Evolutionary conservation across 2,113 vertebrate genomes (phyloP).

Genomic region (Xenopus laevis): DNA sequence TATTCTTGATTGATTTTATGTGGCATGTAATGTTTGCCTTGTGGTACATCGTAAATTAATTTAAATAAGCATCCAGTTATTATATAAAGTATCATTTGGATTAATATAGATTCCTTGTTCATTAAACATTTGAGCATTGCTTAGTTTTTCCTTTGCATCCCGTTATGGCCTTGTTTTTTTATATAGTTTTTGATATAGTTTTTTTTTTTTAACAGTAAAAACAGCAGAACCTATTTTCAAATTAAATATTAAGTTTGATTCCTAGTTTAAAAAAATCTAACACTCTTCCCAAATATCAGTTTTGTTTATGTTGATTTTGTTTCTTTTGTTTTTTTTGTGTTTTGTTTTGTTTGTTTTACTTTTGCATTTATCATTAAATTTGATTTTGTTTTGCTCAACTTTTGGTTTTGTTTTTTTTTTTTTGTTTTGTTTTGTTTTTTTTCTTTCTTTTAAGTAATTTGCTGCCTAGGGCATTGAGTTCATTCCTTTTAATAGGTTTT

Average conservation of each 20-base stretch:
- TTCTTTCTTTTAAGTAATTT: slow-evolving; percentile 71
- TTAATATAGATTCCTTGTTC: slow-evolving; percentile 55
- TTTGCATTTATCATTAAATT: slow-evolving; percentile 97
- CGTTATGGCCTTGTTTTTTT: slow-evolving; percentile 63
- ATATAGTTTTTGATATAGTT: slow-evolving; percentile 58
- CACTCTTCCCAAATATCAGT: slow-evolving; percentile 70
- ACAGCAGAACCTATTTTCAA: slow-evolving; percentile 70
- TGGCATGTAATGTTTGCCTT: too few relatives aligned
- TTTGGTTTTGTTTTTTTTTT: slow-evolving; percentile 94
- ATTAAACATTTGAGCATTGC: slow-evolving; percentile 77
- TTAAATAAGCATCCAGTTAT: slow-evolving; percentile 46
- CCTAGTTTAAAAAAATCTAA: slow-evolving; percentile 67
- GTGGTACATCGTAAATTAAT: slow-evolving; percentile 50
- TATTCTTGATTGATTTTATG: too few relatives aligned
- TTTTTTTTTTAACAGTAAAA: slow-evolving; percentile 62
- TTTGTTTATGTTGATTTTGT: slow-evolving; percentile 73
- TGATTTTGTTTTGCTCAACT: slow-evolving; percentile 91
- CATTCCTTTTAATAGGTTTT: too few relatives aligned
- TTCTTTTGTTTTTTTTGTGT: slow-evolving; percentile 80
- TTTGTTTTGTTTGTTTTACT: slow-evolving; percentile 81
- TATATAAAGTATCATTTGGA: slow-evolving; percentile 50
- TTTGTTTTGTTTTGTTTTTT: slow-evolving; percentile 87
- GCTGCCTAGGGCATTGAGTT: too few relatives aligned
- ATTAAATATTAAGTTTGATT: slow-evolving; percentile 74
- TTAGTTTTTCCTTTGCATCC: slow-evolving; percentile 61